Conservation (phyloP, 2,797 vertebrate genomes). For the Buphagus erythrorhynchus region DNA sequence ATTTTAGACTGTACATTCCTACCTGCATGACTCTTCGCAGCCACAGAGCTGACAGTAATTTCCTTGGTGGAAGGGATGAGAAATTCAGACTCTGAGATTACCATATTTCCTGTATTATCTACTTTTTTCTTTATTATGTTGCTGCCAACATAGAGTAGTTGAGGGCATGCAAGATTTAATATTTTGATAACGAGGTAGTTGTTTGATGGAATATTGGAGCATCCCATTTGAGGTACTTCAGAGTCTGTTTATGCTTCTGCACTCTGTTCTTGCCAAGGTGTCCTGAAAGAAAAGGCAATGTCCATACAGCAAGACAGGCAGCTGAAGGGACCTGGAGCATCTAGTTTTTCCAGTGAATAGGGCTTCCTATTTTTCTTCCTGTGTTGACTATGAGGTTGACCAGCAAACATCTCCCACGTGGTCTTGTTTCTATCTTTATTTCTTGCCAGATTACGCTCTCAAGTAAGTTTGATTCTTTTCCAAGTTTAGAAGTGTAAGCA, state of each 20-base stretch:
- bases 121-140: not conserved
- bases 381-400: not conserved
- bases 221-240: not conserved
- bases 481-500: not conserved
- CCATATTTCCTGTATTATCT: not conserved
- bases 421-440: slow-evolving; percentile 15
- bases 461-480: not conserved
- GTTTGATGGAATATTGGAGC: not conserved
- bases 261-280: not conserved
- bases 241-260: not conserved
- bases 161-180: not conserved
- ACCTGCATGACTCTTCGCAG: not conserved
- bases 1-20: not conserved
- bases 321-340: not conserved
- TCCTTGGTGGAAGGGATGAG: not conserved
- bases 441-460: not conserved
- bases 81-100: not conserved
- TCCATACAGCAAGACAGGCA: not conserved
- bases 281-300: not conserved
- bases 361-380: not conserved
- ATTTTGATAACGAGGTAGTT: not conserved
- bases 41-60: not conserved
- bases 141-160: not conserved
- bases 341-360: not conserved
- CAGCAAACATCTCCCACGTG: not conserved